Percentiles rank a stretch among this genome's conserved stretches.
These are phyloP conservation scores for Protonibea diacanthus DNA, from an alignment of 2,797 vertebrate species.

Conservation along the genomic window DNA sequence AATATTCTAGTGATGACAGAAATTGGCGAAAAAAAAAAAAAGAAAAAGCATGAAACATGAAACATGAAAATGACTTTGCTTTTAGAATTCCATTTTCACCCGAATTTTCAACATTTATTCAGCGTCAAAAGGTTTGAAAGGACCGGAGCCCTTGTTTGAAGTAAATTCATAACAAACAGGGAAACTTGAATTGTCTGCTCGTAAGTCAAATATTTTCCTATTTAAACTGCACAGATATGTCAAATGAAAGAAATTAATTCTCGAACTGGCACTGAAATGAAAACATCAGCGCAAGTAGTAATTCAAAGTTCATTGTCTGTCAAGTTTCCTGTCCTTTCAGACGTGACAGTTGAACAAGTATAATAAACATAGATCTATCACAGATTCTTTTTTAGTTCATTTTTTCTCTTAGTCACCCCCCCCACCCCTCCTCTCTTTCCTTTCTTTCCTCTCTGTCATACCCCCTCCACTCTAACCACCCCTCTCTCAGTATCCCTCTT, in stretches of 20 bases:
- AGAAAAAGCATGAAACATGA: constrained; percentile 1
- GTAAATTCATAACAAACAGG: background rate
- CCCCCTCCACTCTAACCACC: background rate
- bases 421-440: background rate
- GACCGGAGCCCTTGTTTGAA: constrained; percentile 15
- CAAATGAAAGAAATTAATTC: constrained; percentile 19
- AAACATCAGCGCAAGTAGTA: background rate
- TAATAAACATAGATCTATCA: background rate
- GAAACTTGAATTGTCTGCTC: background rate
- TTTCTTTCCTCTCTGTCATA: background rate
- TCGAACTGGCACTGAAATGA: background rate
- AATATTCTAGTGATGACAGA: background rate
- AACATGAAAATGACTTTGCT: background rate
- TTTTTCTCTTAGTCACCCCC: background rate
- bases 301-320: constrained; percentile 1
- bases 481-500: constrained; percentile 24
- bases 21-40: background rate
- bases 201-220: constrained; percentile 8
- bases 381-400: background rate
- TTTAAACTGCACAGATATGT: constrained; percentile 34
- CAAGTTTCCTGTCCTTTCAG: background rate
- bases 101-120: constrained; percentile 4
- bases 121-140: constrained; percentile 1
- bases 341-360: background rate
- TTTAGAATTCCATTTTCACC: background rate